Conservation (phyloP, 2,888 invertebrate genomes). For the Lissonota sp. region DNA sequence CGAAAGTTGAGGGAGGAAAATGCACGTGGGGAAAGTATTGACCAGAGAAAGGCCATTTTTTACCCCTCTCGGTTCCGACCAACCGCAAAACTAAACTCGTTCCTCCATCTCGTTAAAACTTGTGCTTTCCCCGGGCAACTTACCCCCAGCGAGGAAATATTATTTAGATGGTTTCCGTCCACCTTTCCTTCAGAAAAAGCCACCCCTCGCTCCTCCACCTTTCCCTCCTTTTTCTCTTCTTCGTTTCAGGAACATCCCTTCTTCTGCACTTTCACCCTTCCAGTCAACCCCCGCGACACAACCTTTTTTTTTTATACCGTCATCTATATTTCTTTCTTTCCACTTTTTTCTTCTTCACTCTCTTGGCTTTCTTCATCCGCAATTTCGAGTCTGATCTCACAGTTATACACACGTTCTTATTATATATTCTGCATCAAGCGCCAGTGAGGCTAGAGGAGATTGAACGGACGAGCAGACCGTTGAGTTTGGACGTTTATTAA, state of each 20-base stretch:
- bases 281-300: constrained; percentile 22
- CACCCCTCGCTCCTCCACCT: constrained; percentile 44
- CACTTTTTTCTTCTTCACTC: no score
- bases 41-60: constrained; percentile 69
- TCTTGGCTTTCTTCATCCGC: neutral
- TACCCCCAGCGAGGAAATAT: constrained; percentile 73
- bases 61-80: constrained; percentile 53
- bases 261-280: constrained; percentile 47
- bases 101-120: constrained; percentile 80
- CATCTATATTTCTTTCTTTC: constrained; percentile 6
- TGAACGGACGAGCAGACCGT: constrained; percentile 13
- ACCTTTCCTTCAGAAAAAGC: constrained; percentile 11
- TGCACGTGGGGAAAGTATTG: neutral
- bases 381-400: constrained; percentile 29
- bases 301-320: neutral
- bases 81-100: constrained; percentile 74
- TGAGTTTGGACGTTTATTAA: constrained; percentile 18
- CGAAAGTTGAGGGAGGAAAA: neutral
- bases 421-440: constrained; percentile 68
- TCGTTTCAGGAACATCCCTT: constrained; percentile 21
- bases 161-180: constrained; percentile 78
- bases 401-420: constrained; percentile 59
- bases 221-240: constrained; percentile 11
- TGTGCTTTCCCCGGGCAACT: constrained; percentile 65
- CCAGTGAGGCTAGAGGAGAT: constrained; percentile 30